Percentiles rank a stretch among this genome's conserved stretches.
Evolutionary conservation across 2,888 invertebrate species (phyloP).

Genomic region (Sialis lutaria): DNA sequence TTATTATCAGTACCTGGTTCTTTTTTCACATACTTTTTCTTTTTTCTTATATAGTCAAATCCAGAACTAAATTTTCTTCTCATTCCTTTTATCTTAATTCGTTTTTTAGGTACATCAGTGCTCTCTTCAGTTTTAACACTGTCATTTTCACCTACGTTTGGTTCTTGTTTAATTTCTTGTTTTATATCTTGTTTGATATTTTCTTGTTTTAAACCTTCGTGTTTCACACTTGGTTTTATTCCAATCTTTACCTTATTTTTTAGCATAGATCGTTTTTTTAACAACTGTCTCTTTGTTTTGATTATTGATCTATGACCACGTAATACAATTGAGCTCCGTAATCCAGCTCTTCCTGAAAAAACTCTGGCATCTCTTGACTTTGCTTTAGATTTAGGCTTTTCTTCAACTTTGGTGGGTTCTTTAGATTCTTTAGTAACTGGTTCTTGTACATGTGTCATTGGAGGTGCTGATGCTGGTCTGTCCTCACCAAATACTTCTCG

Average conservation of each 20-base stretch:
- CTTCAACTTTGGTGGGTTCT: constrained; percentile 17
- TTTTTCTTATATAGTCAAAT: constrained; percentile 79
- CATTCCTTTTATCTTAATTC: constrained; percentile 44
- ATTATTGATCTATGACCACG: constrained; percentile 3
- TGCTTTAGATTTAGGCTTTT: constrained; percentile 25
- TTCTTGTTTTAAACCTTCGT: neutral
- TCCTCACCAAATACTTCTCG: constrained; percentile 70
- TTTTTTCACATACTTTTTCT: constrained; percentile 54
- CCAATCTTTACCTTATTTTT: neutral
- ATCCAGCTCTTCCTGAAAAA: constrained; percentile 1
- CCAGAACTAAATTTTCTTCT: constrained; percentile 64
- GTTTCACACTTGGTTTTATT: neutral
- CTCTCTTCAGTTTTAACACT: constrained; percentile 22
- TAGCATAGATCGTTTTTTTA: neutral
- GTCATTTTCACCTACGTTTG: constrained; percentile 14
- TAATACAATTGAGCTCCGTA: constrained; percentile 3
- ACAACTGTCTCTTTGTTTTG: neutral
- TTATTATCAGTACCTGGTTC: constrained; percentile 25
- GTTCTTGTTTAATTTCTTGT: constrained; percentile 11
- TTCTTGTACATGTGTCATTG: constrained; percentile 39
- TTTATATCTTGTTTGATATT: neutral
- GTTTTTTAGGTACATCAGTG: constrained; percentile 27
- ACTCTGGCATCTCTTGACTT: constrained; percentile 22
- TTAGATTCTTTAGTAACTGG: constrained; percentile 21
- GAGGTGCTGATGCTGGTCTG: constrained; percentile 67